Base-by-base conservation (phyloP, 2,888 invertebrate genomes). In the Dicycla oo region DNA sequence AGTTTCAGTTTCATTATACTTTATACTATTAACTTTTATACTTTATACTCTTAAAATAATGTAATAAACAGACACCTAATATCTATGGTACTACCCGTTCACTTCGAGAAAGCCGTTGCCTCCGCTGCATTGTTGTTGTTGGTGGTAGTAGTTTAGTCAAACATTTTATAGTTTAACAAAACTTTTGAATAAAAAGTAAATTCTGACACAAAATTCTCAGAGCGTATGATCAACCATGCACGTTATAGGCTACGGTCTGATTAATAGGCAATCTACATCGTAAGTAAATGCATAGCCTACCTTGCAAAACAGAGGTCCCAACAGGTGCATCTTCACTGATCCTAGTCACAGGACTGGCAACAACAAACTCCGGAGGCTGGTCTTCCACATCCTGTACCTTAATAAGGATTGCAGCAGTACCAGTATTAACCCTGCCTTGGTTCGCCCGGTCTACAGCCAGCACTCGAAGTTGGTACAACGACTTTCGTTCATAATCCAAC, bases 351-450 rank as follows among this genome's bases (percentile, higher is more conserved):
- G 99, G 98, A 78, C 98, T 98, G 18, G 98, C 98, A 69, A 98
- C 97, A 38, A 99, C 97, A 93, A 99, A 99, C 90, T 98, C 98
- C 0, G 99, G 99, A 0, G 98, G 98, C 91, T 98, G 98, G 92
- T 99, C 99, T 92, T 99, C 99, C 34, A 98, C 97, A 94, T 99
- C 99, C 89, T 97, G 97, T 11, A 96, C 95, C 94, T 98, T 98
- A 10, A 99, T 97, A 80, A 99, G 95, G 83, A 99, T 97, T 67
- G 98, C 98, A 1, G 98, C 98, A 5, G 98, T 98, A 30, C 98
- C 99, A 0, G 98, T 98, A 90, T 99, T 98, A n/a, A 98, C 97
- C 11, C 97, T 95, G 49, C 98, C 97, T 92, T 97, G 97, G 91
- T 98, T 98, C 2, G 98, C 98, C 66, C 98, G 97, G 92, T 98